Percentiles rank a stretch among this genome's conserved stretches.
Conservation (phyloP, 2,113 vertebrate genomes). For the Marmota flaviventris region DNA sequence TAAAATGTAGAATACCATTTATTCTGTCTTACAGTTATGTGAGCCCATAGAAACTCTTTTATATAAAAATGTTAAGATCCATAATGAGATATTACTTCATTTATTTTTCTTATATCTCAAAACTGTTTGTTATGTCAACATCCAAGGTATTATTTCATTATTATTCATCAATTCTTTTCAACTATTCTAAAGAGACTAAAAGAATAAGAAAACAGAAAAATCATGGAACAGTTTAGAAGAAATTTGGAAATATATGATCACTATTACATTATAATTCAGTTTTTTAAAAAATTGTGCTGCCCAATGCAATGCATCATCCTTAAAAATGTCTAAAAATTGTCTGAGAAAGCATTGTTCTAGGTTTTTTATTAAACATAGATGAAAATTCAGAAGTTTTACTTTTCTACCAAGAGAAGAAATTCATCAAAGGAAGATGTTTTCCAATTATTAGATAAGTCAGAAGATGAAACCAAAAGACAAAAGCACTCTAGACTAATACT, state of each 20-base stretch:
- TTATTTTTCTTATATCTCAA: conserved; percentile 40
- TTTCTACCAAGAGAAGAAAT: conserved; percentile 22
- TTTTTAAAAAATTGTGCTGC: background rate
- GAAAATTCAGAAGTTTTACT: conserved; percentile 42
- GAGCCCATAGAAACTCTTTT: background rate
- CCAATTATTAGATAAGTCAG: conserved; percentile 1
- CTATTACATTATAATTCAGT: background rate
- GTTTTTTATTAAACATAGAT: conserved; percentile 15
- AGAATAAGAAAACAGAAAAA: conserved; percentile 40
- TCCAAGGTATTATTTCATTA: background rate
- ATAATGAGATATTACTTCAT: background rate
- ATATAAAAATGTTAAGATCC: background rate
- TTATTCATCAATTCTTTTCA: conserved; percentile 18
- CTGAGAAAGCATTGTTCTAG: conserved; percentile 24
- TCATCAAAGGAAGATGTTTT: background rate
- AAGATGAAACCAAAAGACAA: conserved; percentile 36
- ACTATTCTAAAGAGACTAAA: conserved; percentile 14
- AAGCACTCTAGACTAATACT: background rate
- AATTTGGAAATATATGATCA: background rate
- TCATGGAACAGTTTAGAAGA: background rate
- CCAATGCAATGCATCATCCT: background rate
- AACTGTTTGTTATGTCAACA: conserved; percentile 13
- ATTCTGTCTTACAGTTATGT: background rate
- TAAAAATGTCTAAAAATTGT: background rate
- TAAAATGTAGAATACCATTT: background rate